phyloP scores from a whole-genome alignment of 2,888 invertebrate species.

The Anodontia alba region DNA sequence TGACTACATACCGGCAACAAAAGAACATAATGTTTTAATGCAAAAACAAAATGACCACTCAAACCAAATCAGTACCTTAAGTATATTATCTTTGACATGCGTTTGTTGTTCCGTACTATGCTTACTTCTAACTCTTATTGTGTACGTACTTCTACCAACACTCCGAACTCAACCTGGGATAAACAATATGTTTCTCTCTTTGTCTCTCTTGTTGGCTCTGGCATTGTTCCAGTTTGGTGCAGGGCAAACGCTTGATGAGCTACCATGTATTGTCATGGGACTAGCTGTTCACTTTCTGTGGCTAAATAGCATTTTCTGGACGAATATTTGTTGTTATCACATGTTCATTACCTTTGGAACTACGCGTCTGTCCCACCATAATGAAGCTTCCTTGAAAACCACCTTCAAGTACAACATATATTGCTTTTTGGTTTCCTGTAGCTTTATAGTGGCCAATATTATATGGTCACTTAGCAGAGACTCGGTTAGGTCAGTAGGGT shows the following conservation, averaged over 20 bases:
- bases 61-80: not conserved
- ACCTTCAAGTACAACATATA: not conserved
- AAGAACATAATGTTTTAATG: not conserved
- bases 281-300: slow-evolving; percentile 44
- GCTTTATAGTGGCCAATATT: not conserved
- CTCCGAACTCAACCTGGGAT: slow-evolving; percentile 50
- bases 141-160: slow-evolving; percentile 32
- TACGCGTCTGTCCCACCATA: not conserved
- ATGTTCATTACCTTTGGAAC: slow-evolving; percentile 40
- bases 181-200: slow-evolving; percentile 42
- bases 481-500: not conserved
- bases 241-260: slow-evolving; percentile 1
- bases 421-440: not conserved
- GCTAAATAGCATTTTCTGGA: slow-evolving; percentile 43
- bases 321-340: slow-evolving; percentile 49
- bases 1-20: not conserved
- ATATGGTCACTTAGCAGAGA: not conserved
- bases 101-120: slow-evolving; percentile 33
- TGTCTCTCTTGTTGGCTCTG: slow-evolving; percentile 40
- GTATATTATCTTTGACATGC: slow-evolving; percentile 18
- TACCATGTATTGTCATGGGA: slow-evolving; percentile 32
- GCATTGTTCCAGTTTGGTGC: slow-evolving; percentile 40
- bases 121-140: slow-evolving; percentile 27
- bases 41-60: not conserved
- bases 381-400: not conserved